phyloP scores from a whole-genome alignment of 2,888 invertebrate species.

The Cecidostiba fungosa region DNA sequence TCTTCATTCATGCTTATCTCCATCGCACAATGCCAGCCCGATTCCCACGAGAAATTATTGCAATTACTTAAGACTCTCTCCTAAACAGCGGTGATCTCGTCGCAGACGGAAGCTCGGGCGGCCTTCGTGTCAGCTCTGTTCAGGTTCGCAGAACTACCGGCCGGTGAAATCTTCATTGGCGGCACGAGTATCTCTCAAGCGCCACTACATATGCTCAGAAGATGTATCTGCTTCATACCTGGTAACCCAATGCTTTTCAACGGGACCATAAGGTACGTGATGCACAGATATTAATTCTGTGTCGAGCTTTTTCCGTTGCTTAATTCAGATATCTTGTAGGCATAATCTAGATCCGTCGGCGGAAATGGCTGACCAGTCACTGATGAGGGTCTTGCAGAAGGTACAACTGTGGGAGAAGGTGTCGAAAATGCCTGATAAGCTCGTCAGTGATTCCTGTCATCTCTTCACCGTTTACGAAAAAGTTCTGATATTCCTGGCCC shows the following conservation, averaged over 20 bases:
- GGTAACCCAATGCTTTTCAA: slow-evolving; percentile 68
- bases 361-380: slow-evolving; percentile 64
- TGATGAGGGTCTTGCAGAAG: slow-evolving; percentile 68
- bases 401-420: slow-evolving; percentile 71
- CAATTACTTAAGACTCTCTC: background rate
- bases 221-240: slow-evolving; percentile 69
- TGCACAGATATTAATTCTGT: background rate
- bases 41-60: background rate
- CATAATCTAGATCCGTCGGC: slow-evolving; percentile 70
- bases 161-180: slow-evolving; percentile 69
- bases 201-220: slow-evolving; percentile 66
- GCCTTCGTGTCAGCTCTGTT: slow-evolving; percentile 68
- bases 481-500: slow-evolving; percentile 68
- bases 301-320: background rate
- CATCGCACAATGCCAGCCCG: background rate
- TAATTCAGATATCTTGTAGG: slow-evolving; percentile 36
- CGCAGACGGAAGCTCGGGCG: slow-evolving; percentile 62
- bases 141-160: slow-evolving; percentile 67
- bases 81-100: slow-evolving; percentile 64
- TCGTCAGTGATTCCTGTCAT: slow-evolving; percentile 67
- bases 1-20: background rate
- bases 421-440: slow-evolving; percentile 67
- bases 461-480: slow-evolving; percentile 68
- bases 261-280: slow-evolving; percentile 67
- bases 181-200: slow-evolving; percentile 66